These are phyloP conservation scores for Helogale parvula DNA, from an alignment of 2,113 vertebrate genomes.

Conservation along the genomic window DNA sequence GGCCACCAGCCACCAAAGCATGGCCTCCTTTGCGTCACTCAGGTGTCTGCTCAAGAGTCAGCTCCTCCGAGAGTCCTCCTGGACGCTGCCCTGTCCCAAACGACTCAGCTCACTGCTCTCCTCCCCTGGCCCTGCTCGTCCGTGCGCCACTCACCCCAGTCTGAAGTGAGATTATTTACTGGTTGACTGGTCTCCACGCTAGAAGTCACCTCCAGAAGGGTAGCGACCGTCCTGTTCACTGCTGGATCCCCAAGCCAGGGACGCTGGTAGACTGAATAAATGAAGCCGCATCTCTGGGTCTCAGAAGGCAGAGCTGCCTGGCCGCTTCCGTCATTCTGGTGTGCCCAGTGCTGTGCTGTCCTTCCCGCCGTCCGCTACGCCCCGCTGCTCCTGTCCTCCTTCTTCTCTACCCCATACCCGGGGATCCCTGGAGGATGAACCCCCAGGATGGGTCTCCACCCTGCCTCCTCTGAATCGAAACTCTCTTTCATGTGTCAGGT, in stretches of 20 bases:
- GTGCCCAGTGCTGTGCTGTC: accelerated
- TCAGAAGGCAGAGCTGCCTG: background rate
- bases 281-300: background rate
- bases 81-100: background rate
- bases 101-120: background rate
- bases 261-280: background rate
- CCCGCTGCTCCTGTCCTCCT: no score
- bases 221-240: accelerated
- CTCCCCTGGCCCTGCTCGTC: background rate
- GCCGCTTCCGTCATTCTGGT: accelerated
- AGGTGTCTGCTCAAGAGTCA: background rate
- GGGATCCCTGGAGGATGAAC: background rate
- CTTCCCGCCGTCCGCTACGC: background rate
- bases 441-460: background rate
- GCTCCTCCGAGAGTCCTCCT: background rate
- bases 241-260: accelerated
- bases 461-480: background rate
- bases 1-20: background rate
- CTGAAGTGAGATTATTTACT: background rate
- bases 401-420: background rate
- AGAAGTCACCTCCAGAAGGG: background rate
- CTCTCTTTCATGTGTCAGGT: slow-evolving; percentile 2
- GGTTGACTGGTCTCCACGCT: background rate
- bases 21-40: background rate
- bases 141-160: accelerated